A percentile compares a stretch with the other conserved stretches of the same genome.
These are phyloP conservation scores for Philopotamus ludificatus DNA, from an alignment of 1,140 invertebrate species.

Conservation along the genomic window DNA sequence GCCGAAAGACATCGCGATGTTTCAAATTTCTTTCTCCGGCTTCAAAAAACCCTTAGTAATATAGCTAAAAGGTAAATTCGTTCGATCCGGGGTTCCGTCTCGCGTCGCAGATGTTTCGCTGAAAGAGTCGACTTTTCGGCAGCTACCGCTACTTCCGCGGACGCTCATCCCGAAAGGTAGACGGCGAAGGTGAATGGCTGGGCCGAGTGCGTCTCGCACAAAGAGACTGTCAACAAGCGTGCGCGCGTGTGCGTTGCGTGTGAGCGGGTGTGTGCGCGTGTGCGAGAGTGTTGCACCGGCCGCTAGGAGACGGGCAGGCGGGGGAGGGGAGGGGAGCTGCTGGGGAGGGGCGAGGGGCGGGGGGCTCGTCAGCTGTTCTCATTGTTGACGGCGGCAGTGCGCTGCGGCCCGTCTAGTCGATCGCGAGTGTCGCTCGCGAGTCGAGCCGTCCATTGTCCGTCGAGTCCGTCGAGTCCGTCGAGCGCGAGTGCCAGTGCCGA, in stretches of 20 bases:
- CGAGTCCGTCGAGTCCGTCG: neutral
- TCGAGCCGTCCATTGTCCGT: neutral
- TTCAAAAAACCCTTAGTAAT: no score
- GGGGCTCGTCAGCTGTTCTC: constrained; percentile 5
- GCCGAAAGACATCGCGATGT: no score
- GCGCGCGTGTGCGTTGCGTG: neutral
- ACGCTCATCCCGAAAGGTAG: neutral
- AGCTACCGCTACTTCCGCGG: no score
- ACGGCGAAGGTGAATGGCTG: constrained; percentile 11
- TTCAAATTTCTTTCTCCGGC: no score
- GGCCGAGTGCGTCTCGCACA: neutral
- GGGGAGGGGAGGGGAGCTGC: neutral
- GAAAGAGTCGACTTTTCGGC: no score
- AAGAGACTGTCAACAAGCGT: neutral
- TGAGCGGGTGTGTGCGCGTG: neutral
- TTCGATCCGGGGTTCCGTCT: neutral
- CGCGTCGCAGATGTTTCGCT: neutral
- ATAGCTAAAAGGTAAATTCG: no score
- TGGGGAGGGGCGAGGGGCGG: neutral
- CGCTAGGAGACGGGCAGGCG: neutral
- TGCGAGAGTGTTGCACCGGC: neutral
- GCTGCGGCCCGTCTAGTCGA: neutral
- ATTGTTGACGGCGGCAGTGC: neutral
- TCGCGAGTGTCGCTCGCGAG: constrained; percentile 2
- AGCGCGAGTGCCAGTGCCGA: no score